Evolutionary conservation across 2,888 invertebrate species (phyloP).

Genomic region (Diachrysia chrysitis): DNA sequence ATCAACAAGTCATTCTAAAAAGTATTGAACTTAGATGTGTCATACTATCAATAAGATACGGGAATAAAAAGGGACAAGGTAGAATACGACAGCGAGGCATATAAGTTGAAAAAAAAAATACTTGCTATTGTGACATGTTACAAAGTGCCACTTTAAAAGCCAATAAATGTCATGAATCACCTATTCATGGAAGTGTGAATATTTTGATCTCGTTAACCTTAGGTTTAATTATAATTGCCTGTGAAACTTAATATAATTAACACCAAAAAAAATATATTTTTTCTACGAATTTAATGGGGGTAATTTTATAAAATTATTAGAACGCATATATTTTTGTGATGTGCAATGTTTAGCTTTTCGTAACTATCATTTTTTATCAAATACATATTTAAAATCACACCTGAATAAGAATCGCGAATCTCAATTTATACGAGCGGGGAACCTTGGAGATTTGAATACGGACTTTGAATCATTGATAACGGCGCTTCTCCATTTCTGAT

Average conservation of each 20-base stretch:
- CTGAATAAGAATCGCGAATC: slow-evolving; percentile 7
- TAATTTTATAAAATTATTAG: too few relatives aligned
- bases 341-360: background rate
- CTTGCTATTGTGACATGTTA: too few relatives aligned
- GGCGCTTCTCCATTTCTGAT: slow-evolving; percentile 8
- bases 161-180: background rate
- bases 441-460: slow-evolving; percentile 24
- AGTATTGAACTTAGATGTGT: too few relatives aligned
- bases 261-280: too few relatives aligned
- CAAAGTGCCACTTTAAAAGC: too few relatives aligned
- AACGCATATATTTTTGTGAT: background rate
- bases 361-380: background rate
- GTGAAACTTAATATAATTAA: background rate
- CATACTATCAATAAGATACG: too few relatives aligned
- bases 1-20: too few relatives aligned
- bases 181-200: background rate
- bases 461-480: slow-evolving; percentile 30
- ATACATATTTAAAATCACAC: background rate
- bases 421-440: slow-evolving; percentile 25
- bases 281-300: too few relatives aligned
- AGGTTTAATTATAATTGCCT: background rate
- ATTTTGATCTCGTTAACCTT: background rate
- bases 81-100: too few relatives aligned
- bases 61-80: too few relatives aligned
- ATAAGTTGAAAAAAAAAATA: too few relatives aligned